Percentiles rank a stretch among this genome's conserved stretches.
phyloP scores from a whole-genome alignment of 2,113 vertebrate species.

The Lagenorhynchus albirostris region DNA sequence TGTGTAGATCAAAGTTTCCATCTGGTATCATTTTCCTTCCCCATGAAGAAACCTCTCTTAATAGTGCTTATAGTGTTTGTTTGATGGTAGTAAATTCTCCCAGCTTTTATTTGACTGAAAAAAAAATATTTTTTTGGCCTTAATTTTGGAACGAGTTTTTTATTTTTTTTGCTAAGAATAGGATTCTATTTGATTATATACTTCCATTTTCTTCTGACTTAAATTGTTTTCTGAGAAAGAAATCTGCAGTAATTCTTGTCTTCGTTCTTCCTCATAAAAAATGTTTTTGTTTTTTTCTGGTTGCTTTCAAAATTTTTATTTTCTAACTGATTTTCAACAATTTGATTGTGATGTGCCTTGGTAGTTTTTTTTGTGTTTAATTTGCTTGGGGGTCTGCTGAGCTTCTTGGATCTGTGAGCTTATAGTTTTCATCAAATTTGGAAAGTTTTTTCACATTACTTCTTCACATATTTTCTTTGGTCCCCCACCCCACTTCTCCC shows the following conservation, averaged over 20 bases:
- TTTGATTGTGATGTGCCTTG: background rate
- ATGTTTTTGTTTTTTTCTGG: background rate
- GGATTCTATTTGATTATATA: background rate
- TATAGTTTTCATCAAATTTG: background rate
- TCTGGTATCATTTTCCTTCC: background rate
- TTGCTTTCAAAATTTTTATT: background rate
- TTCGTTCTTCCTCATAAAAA: background rate
- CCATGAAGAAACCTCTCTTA: background rate
- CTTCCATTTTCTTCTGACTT: background rate
- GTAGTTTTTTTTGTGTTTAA: background rate
- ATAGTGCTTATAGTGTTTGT: background rate
- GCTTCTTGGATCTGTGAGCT: background rate
- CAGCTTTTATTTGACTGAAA: background rate
- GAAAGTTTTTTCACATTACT: background rate
- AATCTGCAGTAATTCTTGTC: background rate
- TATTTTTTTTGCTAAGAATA: background rate
- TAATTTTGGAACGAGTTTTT: background rate
- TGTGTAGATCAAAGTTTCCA: background rate
- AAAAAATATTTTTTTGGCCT: background rate
- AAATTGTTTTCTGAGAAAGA: background rate
- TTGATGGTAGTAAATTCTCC: background rate
- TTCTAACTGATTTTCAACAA: background rate
- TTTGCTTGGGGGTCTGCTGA: background rate
- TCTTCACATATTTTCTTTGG: background rate
- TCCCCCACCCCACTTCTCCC: rapidly evolving